Evolutionary conservation across 2,888 invertebrate species (phyloP).

Genomic region (Luperina testacea): DNA sequence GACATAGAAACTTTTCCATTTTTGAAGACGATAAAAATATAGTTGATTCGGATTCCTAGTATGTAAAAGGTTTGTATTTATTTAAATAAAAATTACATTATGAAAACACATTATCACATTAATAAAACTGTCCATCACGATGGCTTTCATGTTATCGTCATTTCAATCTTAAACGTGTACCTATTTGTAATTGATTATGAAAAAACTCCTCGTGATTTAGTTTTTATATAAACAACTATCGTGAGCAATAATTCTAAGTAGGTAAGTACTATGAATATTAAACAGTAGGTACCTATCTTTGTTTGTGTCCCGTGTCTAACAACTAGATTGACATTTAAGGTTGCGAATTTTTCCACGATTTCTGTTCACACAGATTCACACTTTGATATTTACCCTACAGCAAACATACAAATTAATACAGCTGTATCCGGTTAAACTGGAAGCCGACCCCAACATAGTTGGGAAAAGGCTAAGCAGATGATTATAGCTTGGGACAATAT

Average conservation of each 20-base stretch:
- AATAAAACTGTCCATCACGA: not conserved
- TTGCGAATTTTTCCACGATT: not conserved
- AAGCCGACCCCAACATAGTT: too few relatives aligned
- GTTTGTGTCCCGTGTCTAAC: slow-evolving; percentile 5
- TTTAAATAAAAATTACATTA: not conserved
- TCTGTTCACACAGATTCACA: not conserved
- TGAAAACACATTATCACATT: not conserved
- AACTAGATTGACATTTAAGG: not conserved
- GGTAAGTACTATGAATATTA: not conserved
- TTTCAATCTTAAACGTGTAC: slow-evolving; percentile 1
- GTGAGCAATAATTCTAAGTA: not conserved
- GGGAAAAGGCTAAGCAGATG: too few relatives aligned
- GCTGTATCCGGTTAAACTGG: too few relatives aligned
- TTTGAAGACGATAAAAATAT: not conserved
- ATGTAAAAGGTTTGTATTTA: not conserved
- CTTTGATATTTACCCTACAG: not conserved
- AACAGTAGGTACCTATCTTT: not conserved
- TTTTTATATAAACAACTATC: not conserved
- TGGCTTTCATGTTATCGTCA: not conserved
- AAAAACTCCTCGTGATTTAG: not conserved
- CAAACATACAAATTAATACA: too few relatives aligned
- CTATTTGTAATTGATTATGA: not conserved
- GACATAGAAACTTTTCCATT: too few relatives aligned
- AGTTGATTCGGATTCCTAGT: not conserved
- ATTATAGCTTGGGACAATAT: too few relatives aligned